A percentile compares a stretch with the other conserved stretches of the same genome.
Conservation (phyloP, 2,888 invertebrate species). For the Lepeophtheirus nordmannii region DNA sequence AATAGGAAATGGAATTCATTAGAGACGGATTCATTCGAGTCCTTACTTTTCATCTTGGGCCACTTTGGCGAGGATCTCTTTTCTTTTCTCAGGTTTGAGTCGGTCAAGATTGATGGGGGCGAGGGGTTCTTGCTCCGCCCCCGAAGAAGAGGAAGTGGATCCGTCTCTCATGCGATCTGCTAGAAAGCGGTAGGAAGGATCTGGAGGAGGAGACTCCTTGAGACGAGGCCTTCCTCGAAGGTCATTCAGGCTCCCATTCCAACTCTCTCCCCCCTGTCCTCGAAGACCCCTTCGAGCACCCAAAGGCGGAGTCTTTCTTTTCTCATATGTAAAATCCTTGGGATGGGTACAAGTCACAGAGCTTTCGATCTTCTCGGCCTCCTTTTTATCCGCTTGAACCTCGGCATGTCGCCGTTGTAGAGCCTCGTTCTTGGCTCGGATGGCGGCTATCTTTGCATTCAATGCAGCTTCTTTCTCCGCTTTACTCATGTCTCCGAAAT, state of each 20-base stretch:
- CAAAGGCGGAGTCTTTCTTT: no score
- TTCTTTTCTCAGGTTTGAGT: background rate
- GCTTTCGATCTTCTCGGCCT: conserved; percentile 13
- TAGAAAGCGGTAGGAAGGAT: conserved; percentile 17
- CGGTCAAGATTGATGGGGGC: background rate
- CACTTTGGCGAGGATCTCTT: background rate
- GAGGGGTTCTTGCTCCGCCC: background rate
- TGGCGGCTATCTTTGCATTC: conserved; percentile 19
- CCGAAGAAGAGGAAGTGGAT: background rate
- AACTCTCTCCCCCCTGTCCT: no score
- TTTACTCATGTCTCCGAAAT: background rate
- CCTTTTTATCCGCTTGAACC: conserved; percentile 10
- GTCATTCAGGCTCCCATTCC: background rate
- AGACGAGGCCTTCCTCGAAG: background rate
- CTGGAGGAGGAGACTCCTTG: conserved; percentile 15
- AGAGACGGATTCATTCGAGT: background rate
- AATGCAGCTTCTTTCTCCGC: conserved; percentile 16
- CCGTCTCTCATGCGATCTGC: conserved; percentile 23
- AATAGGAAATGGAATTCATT: no score
- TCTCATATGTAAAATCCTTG: no score
- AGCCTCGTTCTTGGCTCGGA: conserved; percentile 22
- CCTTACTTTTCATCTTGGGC: conserved; percentile 5
- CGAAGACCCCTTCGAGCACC: no score
- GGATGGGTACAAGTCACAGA: background rate
- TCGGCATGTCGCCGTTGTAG: background rate